A percentile compares a stretch with the other conserved stretches of the same genome.
Conservation (phyloP, 2,797 vertebrate genomes). For the Trachurus trachurus region DNA sequence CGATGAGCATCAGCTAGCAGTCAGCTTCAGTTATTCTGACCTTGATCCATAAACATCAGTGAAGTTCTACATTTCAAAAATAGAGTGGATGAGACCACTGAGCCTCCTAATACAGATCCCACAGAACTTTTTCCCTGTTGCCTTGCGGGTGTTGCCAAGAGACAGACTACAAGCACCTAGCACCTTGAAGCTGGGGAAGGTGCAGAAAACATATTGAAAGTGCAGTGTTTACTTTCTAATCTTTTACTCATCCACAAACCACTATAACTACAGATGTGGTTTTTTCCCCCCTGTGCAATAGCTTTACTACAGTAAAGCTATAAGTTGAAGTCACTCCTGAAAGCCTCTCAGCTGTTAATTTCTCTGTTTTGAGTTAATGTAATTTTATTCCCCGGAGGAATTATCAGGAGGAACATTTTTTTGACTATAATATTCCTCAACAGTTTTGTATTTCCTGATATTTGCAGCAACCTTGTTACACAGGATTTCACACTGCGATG, state of each 20-base stretch:
- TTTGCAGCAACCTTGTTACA: neutral
- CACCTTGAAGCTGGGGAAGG: conserved; percentile 24
- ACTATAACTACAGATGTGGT: neutral
- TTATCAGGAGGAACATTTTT: conserved; percentile 1
- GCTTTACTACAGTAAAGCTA: neutral
- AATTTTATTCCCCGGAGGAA: too few species aligned
- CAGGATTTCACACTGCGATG: neutral
- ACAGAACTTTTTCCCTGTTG: conserved; percentile 7
- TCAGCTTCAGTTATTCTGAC: conserved; percentile 62
- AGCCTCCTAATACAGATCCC: conserved; percentile 28
- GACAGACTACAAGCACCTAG: neutral
- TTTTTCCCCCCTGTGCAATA: neutral
- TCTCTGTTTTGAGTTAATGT: too few species aligned
- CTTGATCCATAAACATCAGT: conserved; percentile 68
- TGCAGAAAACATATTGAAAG: neutral
- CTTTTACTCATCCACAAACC: neutral
- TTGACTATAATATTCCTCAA: neutral
- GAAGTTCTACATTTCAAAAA: conserved; percentile 70
- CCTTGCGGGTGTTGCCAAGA: conserved; percentile 24
- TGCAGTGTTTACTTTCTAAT: neutral
- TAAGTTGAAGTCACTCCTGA: neutral
- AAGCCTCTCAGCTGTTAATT: neutral
- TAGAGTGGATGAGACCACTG: conserved; percentile 42
- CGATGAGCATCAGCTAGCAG: conserved; percentile 49
- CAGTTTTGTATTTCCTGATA: neutral